phyloP scores from a whole-genome alignment of 2,888 invertebrate genomes.

The Leptinotarsa tumamoca region DNA sequence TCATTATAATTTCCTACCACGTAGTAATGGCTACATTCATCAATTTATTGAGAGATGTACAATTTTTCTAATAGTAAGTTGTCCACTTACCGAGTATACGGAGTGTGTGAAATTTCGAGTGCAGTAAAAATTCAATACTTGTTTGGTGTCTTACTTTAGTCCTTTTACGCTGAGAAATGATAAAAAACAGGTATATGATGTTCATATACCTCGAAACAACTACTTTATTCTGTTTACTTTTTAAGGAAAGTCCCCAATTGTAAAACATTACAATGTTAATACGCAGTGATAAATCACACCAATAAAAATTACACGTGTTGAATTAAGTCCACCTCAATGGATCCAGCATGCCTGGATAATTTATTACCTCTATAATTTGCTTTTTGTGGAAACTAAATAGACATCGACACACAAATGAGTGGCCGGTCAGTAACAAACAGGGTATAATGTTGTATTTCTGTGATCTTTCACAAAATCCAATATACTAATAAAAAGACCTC shows the following conservation, averaged over 20 bases:
- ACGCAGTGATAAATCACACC: not conserved
- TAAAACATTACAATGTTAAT: constrained; percentile 1
- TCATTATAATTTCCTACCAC: too few relatives aligned
- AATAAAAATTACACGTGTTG: constrained; percentile 57
- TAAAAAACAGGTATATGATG: too few relatives aligned
- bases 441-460: constrained; percentile 46
- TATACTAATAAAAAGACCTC: constrained; percentile 60
- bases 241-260: not conserved
- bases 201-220: too few relatives aligned
- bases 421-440: constrained; percentile 54
- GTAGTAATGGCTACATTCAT: too few relatives aligned
- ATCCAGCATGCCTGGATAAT: constrained; percentile 54
- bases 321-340: constrained; percentile 53
- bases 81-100: too few relatives aligned
- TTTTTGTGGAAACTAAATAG: constrained; percentile 64
- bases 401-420: constrained; percentile 52
- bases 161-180: too few relatives aligned
- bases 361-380: constrained; percentile 60
- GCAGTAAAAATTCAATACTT: too few relatives aligned
- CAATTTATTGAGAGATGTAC: too few relatives aligned
- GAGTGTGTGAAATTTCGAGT: too few relatives aligned
- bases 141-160: too few relatives aligned
- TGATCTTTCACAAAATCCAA: constrained; percentile 59
- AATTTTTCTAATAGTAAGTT: too few relatives aligned
- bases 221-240: not conserved